Evolutionary conservation across 2,888 invertebrate species (phyloP), one percentile per base, ranked within the genome.

Genomic region (Clostera curtula): DNA sequence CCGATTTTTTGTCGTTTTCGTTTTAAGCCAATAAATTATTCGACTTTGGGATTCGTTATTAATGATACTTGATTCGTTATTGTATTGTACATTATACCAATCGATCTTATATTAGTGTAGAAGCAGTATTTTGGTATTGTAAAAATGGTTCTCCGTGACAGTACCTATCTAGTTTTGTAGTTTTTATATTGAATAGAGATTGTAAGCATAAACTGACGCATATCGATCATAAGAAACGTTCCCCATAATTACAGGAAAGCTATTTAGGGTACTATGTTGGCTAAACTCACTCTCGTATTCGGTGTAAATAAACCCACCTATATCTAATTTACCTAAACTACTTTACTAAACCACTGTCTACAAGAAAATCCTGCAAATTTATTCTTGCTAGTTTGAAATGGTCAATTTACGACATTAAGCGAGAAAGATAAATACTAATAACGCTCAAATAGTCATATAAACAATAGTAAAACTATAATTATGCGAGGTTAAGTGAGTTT

Each of bases 41-140:
- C 56, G 52, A 59, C 58, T 51, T 40, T 52, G 50, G 52, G 44
- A 59, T 59, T 59, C 50, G 51, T 55, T 60, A 22, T 22, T 22
- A 14, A 22, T 22, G n/a, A 52, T 50, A 61, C 56, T 64, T 64
- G 56, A 61, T 58, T 70, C 60, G 56, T 64, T 62, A 64, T 58
- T 58, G 43, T 60, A 57, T 52, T 63, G 60, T 72, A 70, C 67
- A 70, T 66, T 59, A 61, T 62, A 67, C 59, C 65, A 68, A 61
- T 64, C 55, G 56, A 65, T 67, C 55, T 59, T 60, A 66, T 50
- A 52, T 65, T 70, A 67, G 68, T 56, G 50, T 76, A 75, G 70
- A 65, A 72, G 49, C 79, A 80, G 76, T 80, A 79, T 77, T 77
- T 72, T 54, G 65, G 58, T 67, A 71, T 68, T 67, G 67, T 74